phyloP scores from a whole-genome alignment of 2,888 invertebrate genomes.

The Clitarchus hookeri region DNA sequence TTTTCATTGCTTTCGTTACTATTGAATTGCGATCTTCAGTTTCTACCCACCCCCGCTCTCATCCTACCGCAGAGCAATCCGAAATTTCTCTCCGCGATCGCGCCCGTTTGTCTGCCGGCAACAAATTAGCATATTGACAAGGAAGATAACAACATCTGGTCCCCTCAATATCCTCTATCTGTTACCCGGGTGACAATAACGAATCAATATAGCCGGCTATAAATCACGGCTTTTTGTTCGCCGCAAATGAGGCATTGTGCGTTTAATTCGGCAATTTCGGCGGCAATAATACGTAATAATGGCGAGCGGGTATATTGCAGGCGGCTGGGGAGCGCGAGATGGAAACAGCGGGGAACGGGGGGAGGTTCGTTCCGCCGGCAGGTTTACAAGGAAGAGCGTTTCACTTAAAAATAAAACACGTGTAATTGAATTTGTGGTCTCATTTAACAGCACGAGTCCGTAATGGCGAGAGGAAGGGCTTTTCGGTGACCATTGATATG shows the following conservation, averaged over 20 bases:
- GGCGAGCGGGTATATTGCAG: not conserved
- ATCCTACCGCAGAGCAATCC: not conserved
- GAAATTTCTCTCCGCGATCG: not conserved
- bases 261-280: not conserved
- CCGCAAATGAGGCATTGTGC: constrained; percentile 10
- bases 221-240: not conserved
- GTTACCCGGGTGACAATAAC: not conserved
- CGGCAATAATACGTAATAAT: constrained; percentile 14
- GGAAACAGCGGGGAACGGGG: not conserved
- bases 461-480: not conserved
- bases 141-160: not conserved
- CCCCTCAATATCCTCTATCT: not conserved
- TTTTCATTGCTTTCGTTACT: not conserved
- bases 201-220: not conserved
- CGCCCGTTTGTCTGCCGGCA: not conserved
- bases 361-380: not conserved
- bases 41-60: not conserved
- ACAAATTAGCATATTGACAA: constrained; percentile 9
- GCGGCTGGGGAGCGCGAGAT: not conserved
- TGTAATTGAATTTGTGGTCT: not conserved
- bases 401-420: constrained; percentile 7
- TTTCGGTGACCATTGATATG: not conserved
- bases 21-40: not conserved
- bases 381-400: not conserved
- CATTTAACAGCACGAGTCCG: not conserved